Evolutionary conservation across 2,888 invertebrate genomes (phyloP), one percentile per base, ranked within the genome.

Genomic region (Homarus gammarus): DNA sequence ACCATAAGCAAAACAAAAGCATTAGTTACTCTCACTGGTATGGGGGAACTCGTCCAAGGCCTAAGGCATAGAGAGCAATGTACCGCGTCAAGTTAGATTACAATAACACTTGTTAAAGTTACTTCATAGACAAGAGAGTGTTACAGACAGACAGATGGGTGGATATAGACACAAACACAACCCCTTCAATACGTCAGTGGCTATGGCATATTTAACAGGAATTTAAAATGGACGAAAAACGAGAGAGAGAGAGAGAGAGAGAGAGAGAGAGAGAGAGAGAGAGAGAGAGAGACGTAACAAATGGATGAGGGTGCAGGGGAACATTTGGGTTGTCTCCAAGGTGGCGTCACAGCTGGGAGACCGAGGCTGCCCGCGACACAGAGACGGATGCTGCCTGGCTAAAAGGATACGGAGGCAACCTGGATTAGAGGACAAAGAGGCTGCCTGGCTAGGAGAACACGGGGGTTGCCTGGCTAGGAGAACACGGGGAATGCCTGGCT

Each of bases 201-300:
- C n/a, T n/a, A n/a, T n/a, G n/a, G n/a, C n/a, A n/a, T n/a, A n/a
- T n/a, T n/a, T n/a, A n/a, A n/a, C n/a, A n/a, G n/a, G n/a, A n/a
- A n/a, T n/a, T n/a, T n/a, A n/a, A n/a, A n/a, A n/a, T n/a, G n/a
- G n/a, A n/a, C n/a, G n/a, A n/a, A n/a, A n/a, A 12, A 49, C 15
- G 12, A 70, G 70, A 70, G 27, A 15, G n/a, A 27, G 33, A 27
- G 27, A 27, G 44, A 78, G 77, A 27, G 44, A 78, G 77, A 78
- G 49, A 78, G 77, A 78, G 51, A 44, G 40, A 40, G 78, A 78
- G 78, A 78, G 78, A 78, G 78, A 78, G 78, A 78, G 78, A 75
- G 77, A 77, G 77, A 56, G 33, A 78, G 1, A 78, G 18, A 56
- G 8, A 36, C 5, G 38, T n/a, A 22, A 22, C 10, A 51, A 33